A percentile compares a stretch with the other conserved stretches of the same genome.
These are phyloP conservation scores for Syrista parreyssii DNA, from an alignment of 2,888 invertebrate species.

Conservation along the genomic window DNA sequence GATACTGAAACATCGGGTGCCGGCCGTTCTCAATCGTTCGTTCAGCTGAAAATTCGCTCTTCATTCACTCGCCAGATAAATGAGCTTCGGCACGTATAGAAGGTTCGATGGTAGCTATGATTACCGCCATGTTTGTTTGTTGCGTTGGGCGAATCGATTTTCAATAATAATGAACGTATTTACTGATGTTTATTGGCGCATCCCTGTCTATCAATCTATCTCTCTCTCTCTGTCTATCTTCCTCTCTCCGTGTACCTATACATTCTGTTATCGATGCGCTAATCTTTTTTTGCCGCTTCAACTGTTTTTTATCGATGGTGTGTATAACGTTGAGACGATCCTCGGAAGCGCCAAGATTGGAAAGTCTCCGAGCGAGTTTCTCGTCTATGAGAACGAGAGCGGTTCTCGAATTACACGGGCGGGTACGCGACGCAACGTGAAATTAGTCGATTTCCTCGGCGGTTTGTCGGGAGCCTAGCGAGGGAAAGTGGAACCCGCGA, in stretches of 20 bases:
- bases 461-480: not conserved
- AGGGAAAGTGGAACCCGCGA: not conserved
- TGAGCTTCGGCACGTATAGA: not conserved
- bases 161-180: not conserved
- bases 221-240: not conserved
- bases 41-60: not conserved
- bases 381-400: not conserved
- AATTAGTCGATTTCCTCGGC: not conserved
- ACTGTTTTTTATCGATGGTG: not conserved
- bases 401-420: not conserved
- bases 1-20: not conserved
- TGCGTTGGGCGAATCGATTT: not conserved
- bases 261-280: not conserved
- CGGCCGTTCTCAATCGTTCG: not conserved
- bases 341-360: not conserved
- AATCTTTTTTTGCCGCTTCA: not conserved
- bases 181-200: not conserved
- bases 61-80: not conserved
- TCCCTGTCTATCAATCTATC: not conserved
- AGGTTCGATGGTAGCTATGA: not conserved
- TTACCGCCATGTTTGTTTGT: not conserved
- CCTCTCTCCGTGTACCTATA: not conserved
- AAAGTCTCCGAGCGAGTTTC: not conserved
- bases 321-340: not conserved
- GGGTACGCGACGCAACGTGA: not conserved